These are phyloP conservation scores for Percina caprodes DNA, from an alignment of 2,113 vertebrate species.

Conservation along the genomic window DNA sequence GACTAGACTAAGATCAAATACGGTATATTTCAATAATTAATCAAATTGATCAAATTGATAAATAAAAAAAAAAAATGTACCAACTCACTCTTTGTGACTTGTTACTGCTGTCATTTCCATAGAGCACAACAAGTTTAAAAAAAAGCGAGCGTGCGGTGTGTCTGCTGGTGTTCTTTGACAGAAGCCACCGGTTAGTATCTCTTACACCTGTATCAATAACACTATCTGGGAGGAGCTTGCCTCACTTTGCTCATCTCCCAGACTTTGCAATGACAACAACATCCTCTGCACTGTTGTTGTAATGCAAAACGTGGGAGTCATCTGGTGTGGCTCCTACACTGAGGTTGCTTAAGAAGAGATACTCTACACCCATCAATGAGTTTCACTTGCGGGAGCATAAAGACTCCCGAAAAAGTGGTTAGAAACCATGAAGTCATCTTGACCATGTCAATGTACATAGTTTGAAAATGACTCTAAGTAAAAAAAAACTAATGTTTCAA, in stretches of 20 bases:
- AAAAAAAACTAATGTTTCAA: background rate
- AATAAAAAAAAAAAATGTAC: background rate
- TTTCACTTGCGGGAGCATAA: conserved; percentile 48
- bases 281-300: conserved; percentile 48
- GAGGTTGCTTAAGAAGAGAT: conserved; percentile 50
- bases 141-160: background rate
- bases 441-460: background rate
- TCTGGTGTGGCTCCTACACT: conserved; percentile 39
- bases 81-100: conserved; percentile 58
- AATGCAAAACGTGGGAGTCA: conserved; percentile 52
- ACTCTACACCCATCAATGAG: conserved; percentile 45
- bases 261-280: conserved; percentile 44
- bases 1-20: background rate
- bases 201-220: conserved; percentile 58
- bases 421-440: conserved; percentile 34
- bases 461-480: conserved; percentile 12
- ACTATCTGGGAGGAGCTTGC: conserved; percentile 66
- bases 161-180: conserved; percentile 44
- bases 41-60: too few relatives aligned
- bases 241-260: conserved; percentile 46
- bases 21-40: background rate
- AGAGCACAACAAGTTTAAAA: background rate
- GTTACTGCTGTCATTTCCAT: conserved; percentile 51
- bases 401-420: conserved; percentile 64
- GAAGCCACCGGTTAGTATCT: conserved; percentile 59